Base-by-base conservation (phyloP, 2,113 vertebrate genomes). In the Bombycilla garrulus region DNA sequence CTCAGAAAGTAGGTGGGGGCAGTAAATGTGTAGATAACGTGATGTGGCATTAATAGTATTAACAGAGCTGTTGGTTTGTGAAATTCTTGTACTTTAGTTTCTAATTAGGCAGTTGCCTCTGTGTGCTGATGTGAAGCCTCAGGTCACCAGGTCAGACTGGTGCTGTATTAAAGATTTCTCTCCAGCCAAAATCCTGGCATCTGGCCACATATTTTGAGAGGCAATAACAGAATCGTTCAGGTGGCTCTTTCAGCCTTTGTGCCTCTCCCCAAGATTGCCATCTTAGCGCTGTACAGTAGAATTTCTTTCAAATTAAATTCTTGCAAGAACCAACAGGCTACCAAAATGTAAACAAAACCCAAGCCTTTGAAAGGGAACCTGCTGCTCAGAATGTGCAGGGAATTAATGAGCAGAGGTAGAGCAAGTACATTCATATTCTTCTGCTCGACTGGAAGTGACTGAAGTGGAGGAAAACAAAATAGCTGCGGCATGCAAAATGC, bases 401-500 rank as follows among this genome's bases (percentile, higher is more conserved):
- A 48, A 45, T 71, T 91, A 93, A 92, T 71, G 93, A 92, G 51
- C 50, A 20, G 72, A 56, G 71, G 25, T 56, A 67, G 51, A n/a
- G 67, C 0, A 6, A 85, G 79, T 66, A 42, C 88, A 64, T 91
- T 94, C 25, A 6, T 86, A 56, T 58, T 79, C 40, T 47, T 86
- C 35, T 79, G 26, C 93, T 86, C 2, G 2, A 91, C 90, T 94
- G 86, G 70, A 94, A 84, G 90, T 64, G 85, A 36, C 85, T 87
- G 3, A 89, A 95, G 90, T 65, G 83, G 19, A 73, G 53, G 77
- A 85, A 38, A 91, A 83, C 70, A 92, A 93, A 96, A 85, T 81
- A 88, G 38, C 76, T 93, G 77, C 5, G 3, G 77, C 61, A 70
- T 86, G 60, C 88, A 80, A 77, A 87, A 61, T 35, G 38, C 79